A percentile compares a stretch with the other conserved stretches of the same genome.
Conservation (phyloP, 2,113 vertebrate genomes). For the Hirundichthys speculiger region DNA sequence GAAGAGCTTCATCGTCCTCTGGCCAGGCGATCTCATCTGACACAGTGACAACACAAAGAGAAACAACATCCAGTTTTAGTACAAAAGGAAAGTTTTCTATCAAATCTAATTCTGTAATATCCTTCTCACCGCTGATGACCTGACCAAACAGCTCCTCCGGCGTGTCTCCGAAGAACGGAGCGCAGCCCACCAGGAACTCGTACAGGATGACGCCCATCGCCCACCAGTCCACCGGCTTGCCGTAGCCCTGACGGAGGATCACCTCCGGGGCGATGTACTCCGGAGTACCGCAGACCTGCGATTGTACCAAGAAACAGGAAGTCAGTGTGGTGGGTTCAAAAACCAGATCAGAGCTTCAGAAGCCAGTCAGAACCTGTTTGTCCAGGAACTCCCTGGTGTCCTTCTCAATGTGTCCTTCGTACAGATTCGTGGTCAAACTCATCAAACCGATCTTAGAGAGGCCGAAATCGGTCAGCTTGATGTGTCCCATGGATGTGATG, state of each 20-base stretch:
- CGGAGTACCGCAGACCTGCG: conserved; percentile 94
- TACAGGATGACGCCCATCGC: conserved; percentile 97
- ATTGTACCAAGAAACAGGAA: not conserved
- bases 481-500: conserved; percentile 97
- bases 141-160: conserved; percentile 97
- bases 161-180: conserved; percentile 96
- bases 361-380: conserved; percentile 85
- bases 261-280: too few relatives aligned
- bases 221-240: conserved; percentile 99
- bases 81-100: not conserved
- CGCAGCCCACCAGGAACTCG: conserved; percentile 94
- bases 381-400: conserved; percentile 96
- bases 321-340: not conserved
- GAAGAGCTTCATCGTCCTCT: conserved; percentile 93
- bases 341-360: too few relatives aligned
- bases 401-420: conserved; percentile 98
- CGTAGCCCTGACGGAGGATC: conserved; percentile 95
- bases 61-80: not conserved
- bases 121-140: conserved; percentile 92
- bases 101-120: too few relatives aligned
- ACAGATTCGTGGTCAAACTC: conserved; percentile 97
- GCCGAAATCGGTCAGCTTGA: conserved; percentile 97
- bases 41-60: conserved; percentile 2
- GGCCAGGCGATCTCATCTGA: conserved; percentile 97
- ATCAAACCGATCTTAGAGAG: conserved; percentile 98